phyloP scores from a whole-genome alignment of 1,140 invertebrate genomes.

The Cephus cinctus region DNA sequence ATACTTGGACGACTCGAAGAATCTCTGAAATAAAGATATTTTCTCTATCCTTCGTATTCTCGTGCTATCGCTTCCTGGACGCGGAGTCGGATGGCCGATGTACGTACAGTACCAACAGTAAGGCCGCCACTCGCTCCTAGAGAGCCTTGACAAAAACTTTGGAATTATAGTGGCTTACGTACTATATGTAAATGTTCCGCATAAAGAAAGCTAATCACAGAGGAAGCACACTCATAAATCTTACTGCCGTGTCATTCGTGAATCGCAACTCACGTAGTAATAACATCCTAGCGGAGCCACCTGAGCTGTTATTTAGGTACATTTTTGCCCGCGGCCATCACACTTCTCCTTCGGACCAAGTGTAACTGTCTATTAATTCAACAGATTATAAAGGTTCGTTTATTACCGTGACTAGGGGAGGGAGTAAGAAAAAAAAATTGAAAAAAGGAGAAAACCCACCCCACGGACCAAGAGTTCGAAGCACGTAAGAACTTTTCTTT shows the following conservation, averaged over 20 bases:
- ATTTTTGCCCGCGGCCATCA: conserved; percentile 26
- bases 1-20: no score
- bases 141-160: not conserved
- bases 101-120: no score
- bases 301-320: conserved; percentile 48
- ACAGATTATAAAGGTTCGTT: conserved; percentile 2
- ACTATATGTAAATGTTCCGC: conserved; percentile 23
- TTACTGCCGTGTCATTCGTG: conserved; percentile 41
- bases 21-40: no score
- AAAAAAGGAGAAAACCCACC: not conserved
- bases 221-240: conserved; percentile 40
- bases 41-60: no score
- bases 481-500: no score
- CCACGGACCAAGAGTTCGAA: not conserved
- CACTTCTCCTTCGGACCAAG: conserved; percentile 6
- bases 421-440: not conserved
- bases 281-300: conserved; percentile 35
- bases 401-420: not conserved
- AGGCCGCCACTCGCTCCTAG: no score
- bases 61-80: no score
- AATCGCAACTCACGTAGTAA: conserved; percentile 48
- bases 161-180: not conserved
- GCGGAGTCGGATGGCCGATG: no score
- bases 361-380: conserved; percentile 10
- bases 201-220: conserved; percentile 44